A percentile compares a stretch with the other conserved stretches of the same genome.
Evolutionary conservation across 2,113 vertebrate genomes (phyloP).

Genomic region (Engraulis encrasicolus): DNA sequence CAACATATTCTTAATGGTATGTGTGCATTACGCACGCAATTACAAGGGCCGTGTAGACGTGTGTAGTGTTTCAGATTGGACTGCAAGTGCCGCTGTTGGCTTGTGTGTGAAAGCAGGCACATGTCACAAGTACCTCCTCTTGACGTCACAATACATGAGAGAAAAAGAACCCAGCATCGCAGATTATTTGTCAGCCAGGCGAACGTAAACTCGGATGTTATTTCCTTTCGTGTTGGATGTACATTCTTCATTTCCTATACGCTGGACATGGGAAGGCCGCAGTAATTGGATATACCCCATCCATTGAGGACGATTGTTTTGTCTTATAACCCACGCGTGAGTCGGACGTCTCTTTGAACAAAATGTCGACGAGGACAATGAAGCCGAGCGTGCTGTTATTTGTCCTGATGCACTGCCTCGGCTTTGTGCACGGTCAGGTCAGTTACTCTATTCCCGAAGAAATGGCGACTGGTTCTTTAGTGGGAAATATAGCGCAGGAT

Average conservation of each 20-base stretch:
- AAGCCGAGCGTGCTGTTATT: not conserved
- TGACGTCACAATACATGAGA: not conserved
- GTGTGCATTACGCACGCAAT: no score
- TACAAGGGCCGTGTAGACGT: no score
- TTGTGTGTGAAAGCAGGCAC: slow-evolving; percentile 55
- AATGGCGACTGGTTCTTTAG: slow-evolving; percentile 38
- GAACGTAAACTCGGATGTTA: not conserved
- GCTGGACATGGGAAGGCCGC: not conserved
- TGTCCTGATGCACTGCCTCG: not conserved
- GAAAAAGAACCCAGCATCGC: not conserved
- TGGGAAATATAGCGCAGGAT: slow-evolving; percentile 44
- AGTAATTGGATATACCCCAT: not conserved
- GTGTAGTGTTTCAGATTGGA: slow-evolving; percentile 74
- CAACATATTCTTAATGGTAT: no score
- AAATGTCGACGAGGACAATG: slow-evolving; percentile 17
- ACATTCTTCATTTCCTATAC: no score
- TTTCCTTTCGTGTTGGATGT: not conserved
- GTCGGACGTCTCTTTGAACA: no score
- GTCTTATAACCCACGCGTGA: no score
- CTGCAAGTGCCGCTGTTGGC: slow-evolving; percentile 83
- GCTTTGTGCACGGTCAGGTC: slow-evolving; percentile 33
- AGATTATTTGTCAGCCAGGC: not conserved
- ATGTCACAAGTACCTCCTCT: not conserved
- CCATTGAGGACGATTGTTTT: no score
- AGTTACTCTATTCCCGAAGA: slow-evolving; percentile 44